Percentiles rank a stretch among this genome's conserved stretches.
phyloP scores from a whole-genome alignment of 1,140 invertebrate genomes.

The Drosophila bipectinata region DNA sequence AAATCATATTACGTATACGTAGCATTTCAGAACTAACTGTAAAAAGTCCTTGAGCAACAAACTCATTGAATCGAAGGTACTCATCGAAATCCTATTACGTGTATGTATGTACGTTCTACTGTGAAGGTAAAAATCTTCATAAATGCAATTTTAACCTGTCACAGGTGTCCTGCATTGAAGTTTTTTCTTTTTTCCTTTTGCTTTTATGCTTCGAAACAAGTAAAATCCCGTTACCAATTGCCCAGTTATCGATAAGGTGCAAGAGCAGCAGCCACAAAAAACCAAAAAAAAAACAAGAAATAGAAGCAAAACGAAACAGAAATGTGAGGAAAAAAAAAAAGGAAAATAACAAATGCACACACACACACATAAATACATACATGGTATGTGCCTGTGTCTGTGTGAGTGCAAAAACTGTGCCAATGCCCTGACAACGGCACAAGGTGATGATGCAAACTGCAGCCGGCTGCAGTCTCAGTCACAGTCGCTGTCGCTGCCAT shows the following conservation, averaged over 20 bases:
- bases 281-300: slow-evolving; percentile 38
- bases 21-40: neutral
- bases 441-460: slow-evolving; percentile 82
- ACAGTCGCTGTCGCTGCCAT: slow-evolving; percentile 5
- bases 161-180: slow-evolving; percentile 10
- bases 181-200: neutral
- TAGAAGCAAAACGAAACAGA: slow-evolving; percentile 38
- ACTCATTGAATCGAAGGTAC: neutral
- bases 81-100: neutral
- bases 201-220: neutral
- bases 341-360: slow-evolving; percentile 19
- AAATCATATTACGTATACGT: slow-evolving; percentile 6
- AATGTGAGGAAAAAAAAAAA: slow-evolving; percentile 13
- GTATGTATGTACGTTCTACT: neutral
- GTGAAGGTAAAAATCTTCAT: slow-evolving; percentile 6
- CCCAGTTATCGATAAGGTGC: slow-evolving; percentile 44
- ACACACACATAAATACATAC: neutral
- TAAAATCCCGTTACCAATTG: slow-evolving; percentile 37
- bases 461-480: slow-evolving; percentile 53
- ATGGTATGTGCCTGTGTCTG: slow-evolving; percentile 8
- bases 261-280: slow-evolving; percentile 42
- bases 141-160: slow-evolving; percentile 8
- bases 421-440: slow-evolving; percentile 83
- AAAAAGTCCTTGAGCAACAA: neutral
- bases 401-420: slow-evolving; percentile 73